Evolutionary conservation across 2,113 vertebrate genomes (phyloP), one percentile per base, ranked within the genome.

Genomic region (Tragelaphus strepsiceros): DNA sequence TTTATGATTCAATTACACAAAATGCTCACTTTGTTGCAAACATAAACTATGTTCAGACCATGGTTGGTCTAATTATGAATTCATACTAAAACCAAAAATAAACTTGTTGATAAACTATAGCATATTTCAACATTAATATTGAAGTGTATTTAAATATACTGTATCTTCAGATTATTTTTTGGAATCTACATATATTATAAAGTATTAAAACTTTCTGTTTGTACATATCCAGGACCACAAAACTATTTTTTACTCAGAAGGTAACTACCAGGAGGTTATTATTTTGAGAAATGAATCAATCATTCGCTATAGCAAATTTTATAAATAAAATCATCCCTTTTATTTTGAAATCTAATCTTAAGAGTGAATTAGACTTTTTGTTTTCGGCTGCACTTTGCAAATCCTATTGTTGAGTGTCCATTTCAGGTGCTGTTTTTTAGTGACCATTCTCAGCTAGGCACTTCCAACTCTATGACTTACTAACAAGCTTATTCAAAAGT

Each of bases 1-100:
- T 97, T 97, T 92, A 97, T 96, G 85, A 96, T 92, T 97, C 49
- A 88, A 82, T 97, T 97, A 95, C 1, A 13, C 46, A 91, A 96
- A 95, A 97, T 94, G 80, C 43, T 92, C 46, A 84, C 10, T 78
- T 96, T 95, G 53, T 90, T 92, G n/a, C 26, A 80, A 64, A 91
- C 30, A 88, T 90, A 98, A 94, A 94, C 67, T 90, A 88, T 22
- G 6, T 81, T 88, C 54, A 90, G 71, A 53, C 6, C 54, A 49
- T 35, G 58, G 35, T 97, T 96, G 46, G 54, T 74, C 58, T 95
- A 92, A 96, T 95, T 96, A 96, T 88, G 21, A 96, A 84, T 92
- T 94, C 30, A 78, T 81, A 71, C 16, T 92, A 26, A 43, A 95
- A 83, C 91, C 14, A 49, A 87, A 96, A 88, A 91, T 39, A 86